Conservation (phyloP, 2,888 invertebrate species). For the Catocala sponsa region DNA sequence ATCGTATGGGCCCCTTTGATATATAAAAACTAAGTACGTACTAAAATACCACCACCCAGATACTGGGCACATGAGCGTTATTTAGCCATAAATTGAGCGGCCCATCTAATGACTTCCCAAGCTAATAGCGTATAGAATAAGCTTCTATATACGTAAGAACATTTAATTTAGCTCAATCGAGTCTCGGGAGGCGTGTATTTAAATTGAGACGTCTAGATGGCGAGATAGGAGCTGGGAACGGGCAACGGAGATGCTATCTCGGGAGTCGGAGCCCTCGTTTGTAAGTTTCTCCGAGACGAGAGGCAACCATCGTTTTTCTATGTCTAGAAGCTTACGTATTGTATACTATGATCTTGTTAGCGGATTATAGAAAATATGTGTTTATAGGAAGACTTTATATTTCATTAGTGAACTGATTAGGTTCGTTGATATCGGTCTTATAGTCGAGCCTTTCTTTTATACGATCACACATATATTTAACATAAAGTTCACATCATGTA, state of each 20-base stretch:
- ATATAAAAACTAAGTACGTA: constrained; percentile 35
- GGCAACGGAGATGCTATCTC: constrained; percentile 69
- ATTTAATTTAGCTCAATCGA: constrained; percentile 64
- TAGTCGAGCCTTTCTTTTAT: too few species aligned
- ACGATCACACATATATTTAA: background rate
- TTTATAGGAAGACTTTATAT: background rate
- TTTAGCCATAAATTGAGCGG: constrained; percentile 43
- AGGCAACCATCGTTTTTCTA: constrained; percentile 42
- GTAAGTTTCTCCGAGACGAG: constrained; percentile 54
- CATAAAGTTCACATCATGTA: constrained; percentile 15
- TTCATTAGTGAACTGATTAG: too few species aligned
- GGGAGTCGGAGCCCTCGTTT: constrained; percentile 53
- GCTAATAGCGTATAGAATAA: constrained; percentile 49
- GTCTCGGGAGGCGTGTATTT: constrained; percentile 66
- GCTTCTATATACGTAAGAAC: constrained; percentile 48
- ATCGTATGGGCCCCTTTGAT: constrained; percentile 27
- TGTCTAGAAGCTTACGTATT: constrained; percentile 15
- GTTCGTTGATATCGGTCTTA: too few species aligned
- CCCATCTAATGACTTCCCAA: constrained; percentile 47
- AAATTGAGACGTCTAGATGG: constrained; percentile 83
- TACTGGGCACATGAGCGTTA: constrained; percentile 35
- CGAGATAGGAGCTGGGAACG: constrained; percentile 72
- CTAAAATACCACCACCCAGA: constrained; percentile 46
- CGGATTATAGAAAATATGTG: background rate
- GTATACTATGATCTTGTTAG: background rate